Conservation (phyloP, 2,888 invertebrate genomes). For the Hydropsyche betteni region DNA sequence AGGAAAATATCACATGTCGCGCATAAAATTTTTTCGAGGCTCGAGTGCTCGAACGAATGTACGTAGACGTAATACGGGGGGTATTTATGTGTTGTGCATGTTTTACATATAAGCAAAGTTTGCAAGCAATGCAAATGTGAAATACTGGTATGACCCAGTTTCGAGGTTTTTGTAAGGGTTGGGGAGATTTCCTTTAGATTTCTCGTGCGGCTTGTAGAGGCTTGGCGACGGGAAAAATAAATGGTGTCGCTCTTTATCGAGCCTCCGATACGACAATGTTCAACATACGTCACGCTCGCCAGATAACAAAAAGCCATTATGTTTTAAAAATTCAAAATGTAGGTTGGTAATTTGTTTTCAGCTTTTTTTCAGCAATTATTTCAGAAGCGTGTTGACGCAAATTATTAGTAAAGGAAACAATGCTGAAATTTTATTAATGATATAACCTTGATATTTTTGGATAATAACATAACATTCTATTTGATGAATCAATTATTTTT, state of each 20-base stretch:
- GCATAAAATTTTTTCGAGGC: not conserved
- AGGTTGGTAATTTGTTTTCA: not conserved
- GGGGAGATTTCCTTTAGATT: constrained; percentile 4
- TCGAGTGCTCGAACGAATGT: not conserved
- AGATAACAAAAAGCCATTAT: constrained; percentile 24
- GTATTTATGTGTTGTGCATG: not conserved
- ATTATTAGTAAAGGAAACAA: too few relatives aligned
- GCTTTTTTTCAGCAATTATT: too few relatives aligned
- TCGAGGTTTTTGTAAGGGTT: not conserved
- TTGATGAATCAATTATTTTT: too few relatives aligned
- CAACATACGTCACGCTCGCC: constrained; percentile 22
- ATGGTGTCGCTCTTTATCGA: constrained; percentile 30
- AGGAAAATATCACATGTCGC: not conserved
- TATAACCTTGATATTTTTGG: too few relatives aligned
- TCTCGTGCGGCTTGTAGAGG: not conserved
- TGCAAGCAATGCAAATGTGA: constrained; percentile 25
- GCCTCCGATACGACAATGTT: constrained; percentile 26
- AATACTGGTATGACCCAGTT: constrained; percentile 28
- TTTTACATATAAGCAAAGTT: too few relatives aligned
- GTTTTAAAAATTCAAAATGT: constrained; percentile 14
- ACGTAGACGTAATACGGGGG: not conserved
- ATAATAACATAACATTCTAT: too few relatives aligned
- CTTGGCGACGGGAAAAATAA: constrained; percentile 1
- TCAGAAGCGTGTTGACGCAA: too few relatives aligned
- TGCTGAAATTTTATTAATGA: too few relatives aligned